A percentile compares a stretch with the other conserved stretches of the same genome.
Conservation (phyloP, 2,797 vertebrate genomes). For the Allochrocebus solatus region DNA sequence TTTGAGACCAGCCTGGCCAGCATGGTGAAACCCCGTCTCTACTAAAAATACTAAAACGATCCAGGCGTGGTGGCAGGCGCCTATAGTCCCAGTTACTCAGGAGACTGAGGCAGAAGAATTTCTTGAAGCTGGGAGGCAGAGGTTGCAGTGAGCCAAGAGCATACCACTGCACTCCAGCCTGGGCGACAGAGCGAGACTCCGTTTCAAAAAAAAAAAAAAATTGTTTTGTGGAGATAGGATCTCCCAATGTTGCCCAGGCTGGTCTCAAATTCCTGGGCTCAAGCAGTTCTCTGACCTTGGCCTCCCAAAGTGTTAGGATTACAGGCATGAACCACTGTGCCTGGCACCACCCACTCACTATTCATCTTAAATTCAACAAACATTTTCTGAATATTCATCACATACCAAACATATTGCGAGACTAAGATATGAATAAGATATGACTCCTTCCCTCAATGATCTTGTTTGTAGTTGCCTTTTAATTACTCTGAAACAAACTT, state of each 20-base stretch:
- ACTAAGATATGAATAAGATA: neutral
- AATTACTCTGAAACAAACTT: neutral
- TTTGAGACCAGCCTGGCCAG: no score
- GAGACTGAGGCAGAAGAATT: no score
- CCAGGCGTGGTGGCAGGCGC: no score
- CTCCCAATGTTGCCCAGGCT: neutral
- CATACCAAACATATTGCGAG: neutral
- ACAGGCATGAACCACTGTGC: neutral
- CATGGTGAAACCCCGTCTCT: no score
- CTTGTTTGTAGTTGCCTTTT: neutral
- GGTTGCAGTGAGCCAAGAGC: no score
- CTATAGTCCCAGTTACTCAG: no score
- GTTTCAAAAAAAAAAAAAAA: neutral
- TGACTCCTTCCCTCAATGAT: neutral
- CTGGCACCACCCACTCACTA: neutral
- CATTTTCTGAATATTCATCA: neutral
- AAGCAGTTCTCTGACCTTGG: no score
- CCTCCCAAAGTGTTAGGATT: neutral
- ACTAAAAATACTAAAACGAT: no score
- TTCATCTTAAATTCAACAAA: neutral
- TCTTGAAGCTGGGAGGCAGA: no score
- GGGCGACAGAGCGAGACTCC: no score
- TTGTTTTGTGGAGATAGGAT: neutral
- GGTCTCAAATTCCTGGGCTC: neutral
- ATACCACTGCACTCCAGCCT: no score